Base-by-base conservation (phyloP, 2,888 invertebrate genomes). In the Drosophila paracracens region DNA sequence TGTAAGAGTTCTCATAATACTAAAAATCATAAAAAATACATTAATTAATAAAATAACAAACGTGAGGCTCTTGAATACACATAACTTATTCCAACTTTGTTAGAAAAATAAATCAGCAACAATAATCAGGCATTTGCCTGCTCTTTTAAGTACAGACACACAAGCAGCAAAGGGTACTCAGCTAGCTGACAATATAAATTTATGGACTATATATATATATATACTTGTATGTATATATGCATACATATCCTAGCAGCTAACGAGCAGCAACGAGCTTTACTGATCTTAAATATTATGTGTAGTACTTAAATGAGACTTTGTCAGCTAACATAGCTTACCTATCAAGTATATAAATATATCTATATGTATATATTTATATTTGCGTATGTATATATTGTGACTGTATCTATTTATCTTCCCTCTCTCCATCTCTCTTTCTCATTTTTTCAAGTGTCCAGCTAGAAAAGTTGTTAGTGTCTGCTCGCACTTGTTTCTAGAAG, bases 261-360 rank as follows among this genome's bases (percentile, higher is more conserved):
- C 25, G 25, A 66, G 40, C 40, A 65, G 38, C 56, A 71, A 16
- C 13, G 54, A 70, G 63, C 64, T 63, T 61, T 40, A 27, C 10
- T 27, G 38, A 33, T 54, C 54, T 74, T 70, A 56, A 75, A 76
- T 79, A 75, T 76, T 84, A 81, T 81, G 76, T 71, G 83, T 70
- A 83, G 72, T 71, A 86, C 83, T 85, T 76, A 79, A 88, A 82
- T 76, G 70, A 67, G 68, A 60, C 43, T 76, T 71, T 29, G 35
- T 66, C 21, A 54, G 38, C 51, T 21, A 29, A 57, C 46, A 21
- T 21, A 46, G 16, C 21, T 16, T 6, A 21, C 1, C 6, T 7
- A 7, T 21, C 18, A n/a, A n/a, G 13, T 50, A 57, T 43, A n/a
- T 27, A 33, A 13, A 18, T 61, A 51, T 27, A 36, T 46, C 48